These are phyloP conservation scores for Phaonia tiefii DNA, from an alignment of 2,888 invertebrate genomes.

Conservation along the genomic window DNA sequence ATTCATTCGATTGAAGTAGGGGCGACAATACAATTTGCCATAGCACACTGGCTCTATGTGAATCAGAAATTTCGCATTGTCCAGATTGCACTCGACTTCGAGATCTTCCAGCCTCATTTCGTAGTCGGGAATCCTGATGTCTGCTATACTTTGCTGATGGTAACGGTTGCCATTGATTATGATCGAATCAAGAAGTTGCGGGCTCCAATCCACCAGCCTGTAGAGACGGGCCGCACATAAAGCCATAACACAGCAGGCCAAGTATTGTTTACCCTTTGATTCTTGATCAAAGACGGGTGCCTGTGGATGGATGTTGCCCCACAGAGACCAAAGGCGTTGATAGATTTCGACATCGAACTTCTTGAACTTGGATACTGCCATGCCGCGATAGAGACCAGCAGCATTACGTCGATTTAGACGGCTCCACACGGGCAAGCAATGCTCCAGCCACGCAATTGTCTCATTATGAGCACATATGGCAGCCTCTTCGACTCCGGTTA, in stretches of 20 bases:
- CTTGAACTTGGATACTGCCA: conserved; percentile 80
- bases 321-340: conserved; percentile 85
- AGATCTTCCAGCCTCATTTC: conserved; percentile 84
- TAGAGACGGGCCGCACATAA: conserved; percentile 84
- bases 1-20: conserved; percentile 82
- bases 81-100: conserved; percentile 82
- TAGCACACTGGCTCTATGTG: conserved; percentile 83
- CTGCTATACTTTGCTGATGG: conserved; percentile 81
- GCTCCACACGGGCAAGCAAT: conserved; percentile 78
- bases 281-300: conserved; percentile 82
- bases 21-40: conserved; percentile 83
- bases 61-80: conserved; percentile 83
- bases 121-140: conserved; percentile 82
- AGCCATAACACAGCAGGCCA: conserved; percentile 83
- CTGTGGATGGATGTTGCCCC: conserved; percentile 85
- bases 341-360: conserved; percentile 86
- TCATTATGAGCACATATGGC: conserved; percentile 76
- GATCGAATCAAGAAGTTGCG: conserved; percentile 84
- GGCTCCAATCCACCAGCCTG: conserved; percentile 84
- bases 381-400: conserved; percentile 74
- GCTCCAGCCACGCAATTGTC: conserved; percentile 77
- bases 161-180: conserved; percentile 83
- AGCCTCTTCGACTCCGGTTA: conserved; percentile 71
- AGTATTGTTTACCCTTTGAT: conserved; percentile 84
- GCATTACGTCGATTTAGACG: conserved; percentile 76